phyloP scores from a whole-genome alignment of 1,140 invertebrate species.

The Chironomus striatipennis region DNA sequence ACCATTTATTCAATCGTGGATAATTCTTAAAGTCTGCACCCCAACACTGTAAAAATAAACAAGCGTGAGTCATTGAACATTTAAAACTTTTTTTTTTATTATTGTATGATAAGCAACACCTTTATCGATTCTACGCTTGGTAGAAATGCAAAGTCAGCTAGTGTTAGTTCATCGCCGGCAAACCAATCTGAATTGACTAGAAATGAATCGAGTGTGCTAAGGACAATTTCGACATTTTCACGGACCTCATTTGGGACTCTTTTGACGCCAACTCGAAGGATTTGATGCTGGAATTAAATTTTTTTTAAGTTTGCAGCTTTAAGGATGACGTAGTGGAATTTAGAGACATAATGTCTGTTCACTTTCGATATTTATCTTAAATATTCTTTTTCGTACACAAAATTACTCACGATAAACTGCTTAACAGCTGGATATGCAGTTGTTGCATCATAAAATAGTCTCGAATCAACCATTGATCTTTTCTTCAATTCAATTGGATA shows the following conservation, averaged over 20 bases:
- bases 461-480: conserved; percentile 47
- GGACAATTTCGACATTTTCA: not conserved
- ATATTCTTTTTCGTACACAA: too few species aligned
- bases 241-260: not conserved
- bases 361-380: too few species aligned
- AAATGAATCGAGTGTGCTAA: not conserved
- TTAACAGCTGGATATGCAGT: conserved; percentile 32
- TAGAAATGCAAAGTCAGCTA: not conserved
- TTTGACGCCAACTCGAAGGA: not conserved
- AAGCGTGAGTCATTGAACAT: not conserved
- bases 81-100: too few species aligned
- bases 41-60: not conserved
- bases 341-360: too few species aligned
- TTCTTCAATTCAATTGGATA: conserved; percentile 49
- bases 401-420: conserved; percentile 33
- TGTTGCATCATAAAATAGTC: conserved; percentile 50
- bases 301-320: not conserved
- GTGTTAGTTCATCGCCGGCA: conserved; percentile 10
- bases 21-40: not conserved
- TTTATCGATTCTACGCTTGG: not conserved
- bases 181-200: not conserved
- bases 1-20: conserved; percentile 2
- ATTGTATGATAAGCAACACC: not conserved
- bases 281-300: not conserved
- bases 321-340: conserved; percentile 24